Conservation (phyloP, 92 coral and sea anemone genomes). For the Parazoanthus atlanticus region DNA sequence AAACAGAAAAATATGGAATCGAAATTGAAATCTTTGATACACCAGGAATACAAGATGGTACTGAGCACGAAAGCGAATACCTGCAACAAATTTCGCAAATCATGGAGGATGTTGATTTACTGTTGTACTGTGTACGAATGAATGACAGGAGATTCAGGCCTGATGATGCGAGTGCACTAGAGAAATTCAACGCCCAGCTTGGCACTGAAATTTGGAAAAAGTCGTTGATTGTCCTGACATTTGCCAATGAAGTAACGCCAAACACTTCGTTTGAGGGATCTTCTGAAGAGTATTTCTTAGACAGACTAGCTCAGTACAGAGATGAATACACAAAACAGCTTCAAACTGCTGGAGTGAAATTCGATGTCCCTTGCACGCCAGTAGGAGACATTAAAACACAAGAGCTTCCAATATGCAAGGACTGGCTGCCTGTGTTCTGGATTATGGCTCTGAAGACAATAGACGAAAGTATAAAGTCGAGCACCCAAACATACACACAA, state of each 20-base stretch:
- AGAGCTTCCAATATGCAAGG: no score
- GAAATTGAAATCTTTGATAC: not conserved
- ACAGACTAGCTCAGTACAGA: not conserved
- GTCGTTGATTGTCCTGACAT: not conserved
- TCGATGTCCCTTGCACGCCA: no score
- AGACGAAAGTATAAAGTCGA: no score
- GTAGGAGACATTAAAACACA: not conserved
- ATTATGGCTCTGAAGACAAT: not conserved
- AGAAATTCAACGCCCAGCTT: not conserved
- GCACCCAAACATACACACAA: no score
- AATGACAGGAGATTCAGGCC: not conserved
- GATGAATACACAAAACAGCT: not conserved
- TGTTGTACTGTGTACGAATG: not conserved
- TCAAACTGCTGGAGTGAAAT: no score
- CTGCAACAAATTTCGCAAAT: not conserved
- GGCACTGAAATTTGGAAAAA: not conserved
- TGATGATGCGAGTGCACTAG: not conserved
- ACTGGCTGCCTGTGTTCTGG: not conserved
- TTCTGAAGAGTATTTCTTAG: not conserved
- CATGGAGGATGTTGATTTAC: not conserved
- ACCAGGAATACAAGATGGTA: not conserved
- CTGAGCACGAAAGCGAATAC: not conserved
- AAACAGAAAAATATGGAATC: not conserved
- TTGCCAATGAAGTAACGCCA: not conserved
- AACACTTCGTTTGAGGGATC: not conserved